Base-by-base conservation (phyloP, 2,888 invertebrate genomes). In the Abscondita cerata region DNA sequence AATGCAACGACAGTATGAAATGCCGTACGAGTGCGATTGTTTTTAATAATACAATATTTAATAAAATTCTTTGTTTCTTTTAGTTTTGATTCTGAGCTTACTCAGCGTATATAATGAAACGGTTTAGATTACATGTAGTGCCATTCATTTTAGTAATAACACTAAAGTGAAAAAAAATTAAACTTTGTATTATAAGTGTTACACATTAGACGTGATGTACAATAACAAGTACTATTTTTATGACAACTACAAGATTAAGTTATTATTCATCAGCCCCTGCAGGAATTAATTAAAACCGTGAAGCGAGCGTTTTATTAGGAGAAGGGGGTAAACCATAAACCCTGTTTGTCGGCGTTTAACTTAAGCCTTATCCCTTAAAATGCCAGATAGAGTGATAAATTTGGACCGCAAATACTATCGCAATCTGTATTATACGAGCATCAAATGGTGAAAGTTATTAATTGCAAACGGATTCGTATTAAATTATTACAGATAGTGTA, bases 261-360 rank as follows among this genome's bases (percentile, higher is more conserved):
- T 62, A 66, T 68, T 68, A 68, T 66, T 68, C 64, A 68, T 68
- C 62, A 51, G 53, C 57, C 64, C 60, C 64, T 64, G 62, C 64
- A 66, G 66, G 62, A 68, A 68, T 68, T 68, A 68, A 68, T 68
- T 68, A 68, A 68, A 68, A 68, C 62, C 66, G 62, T 57, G 62
- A 64, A 56, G 59, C 41, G 55, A 56, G 59, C 63, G 54, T 64
- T 64, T 64, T 64, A 64, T 59, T 53, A 59, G 59, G 18, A 56
- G 54, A 53, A 60, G 59, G 63, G 25, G 56, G 52, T 52, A 52
- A 64, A 55, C 59, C 63, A 64, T 64, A 64, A 64, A 64, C 63
- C 59, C 41, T 59, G 63, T 64, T 59, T 64, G 59, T 64, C 57
- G 62, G 62, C 62, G 52, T 64, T 64, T 64, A 64, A 59, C 56